Evolutionary conservation across 2,888 invertebrate species (phyloP), one percentile per base, ranked within the genome.

Genomic region (Drosophila incognita): DNA sequence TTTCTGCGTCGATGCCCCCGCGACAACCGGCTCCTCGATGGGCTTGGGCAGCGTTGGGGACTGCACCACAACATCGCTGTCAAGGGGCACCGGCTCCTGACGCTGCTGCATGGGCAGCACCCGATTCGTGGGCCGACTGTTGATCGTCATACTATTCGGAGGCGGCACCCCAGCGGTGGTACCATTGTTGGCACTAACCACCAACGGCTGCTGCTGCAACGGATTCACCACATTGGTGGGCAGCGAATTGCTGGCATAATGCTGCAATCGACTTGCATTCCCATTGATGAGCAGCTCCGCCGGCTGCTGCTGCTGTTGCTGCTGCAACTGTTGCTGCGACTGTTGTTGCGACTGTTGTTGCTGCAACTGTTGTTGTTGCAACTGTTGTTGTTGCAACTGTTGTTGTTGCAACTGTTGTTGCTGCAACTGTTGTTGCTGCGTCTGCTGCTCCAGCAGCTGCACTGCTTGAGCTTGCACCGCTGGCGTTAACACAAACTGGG

Each of bases 101-200:
- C 95, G 94, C 74, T 96, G 95, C 85, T 96, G 96, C 94, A 97
- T 95, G 13, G 97, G 97, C 59, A 97, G 90, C 2, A 97, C 97
- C 74, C 97, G 94, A 90, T 96, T 97, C 94, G 96, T 97, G 49
- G 97, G 97, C 69, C 96, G 94, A 38, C 76, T 78, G 51, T 74
- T 79, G 63, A 79, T 69, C 64, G 93, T 49, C 92, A 90, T 31
- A 90, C 87, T 56, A 81, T 83, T 54, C 77, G 88, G 24, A 24
- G 46, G 53, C 7, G 59, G 66, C 11, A 81, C 58, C 24, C 64
- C 68, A 13, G 85, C 60, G n/a, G 78, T 65, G 53, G 31, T n/a
- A 75, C 53, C 73, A 40, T 93, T 74, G 42, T 93, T 94, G 7
- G 94, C 68, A 24, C 69, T 69, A 2, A 63, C 51, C 11, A 66